These are phyloP conservation scores for Misgurnus mizolepis DNA, from an alignment of 2,113 vertebrate genomes.

Conservation along the genomic window DNA sequence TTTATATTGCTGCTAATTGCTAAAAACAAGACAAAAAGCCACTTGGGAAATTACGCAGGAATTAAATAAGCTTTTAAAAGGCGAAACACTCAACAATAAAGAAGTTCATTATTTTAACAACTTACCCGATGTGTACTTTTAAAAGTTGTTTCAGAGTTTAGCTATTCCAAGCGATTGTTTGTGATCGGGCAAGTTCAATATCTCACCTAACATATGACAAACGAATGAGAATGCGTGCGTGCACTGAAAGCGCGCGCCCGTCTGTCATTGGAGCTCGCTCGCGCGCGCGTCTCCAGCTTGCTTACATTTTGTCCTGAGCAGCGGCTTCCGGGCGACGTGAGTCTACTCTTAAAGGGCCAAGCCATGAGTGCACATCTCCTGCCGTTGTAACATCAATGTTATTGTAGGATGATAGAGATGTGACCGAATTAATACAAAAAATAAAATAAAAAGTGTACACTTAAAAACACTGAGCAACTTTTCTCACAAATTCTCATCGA, in stretches of 20 bases:
- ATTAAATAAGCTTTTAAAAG: background rate
- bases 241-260: background rate
- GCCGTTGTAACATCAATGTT: background rate
- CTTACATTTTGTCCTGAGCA: constrained; percentile 11
- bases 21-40: background rate
- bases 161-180: background rate
- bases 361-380: background rate
- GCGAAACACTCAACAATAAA: background rate
- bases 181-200: background rate
- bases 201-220: constrained; percentile 10
- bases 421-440: background rate
- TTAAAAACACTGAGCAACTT: background rate
- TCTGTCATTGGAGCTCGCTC: constrained; percentile 37
- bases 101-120: background rate
- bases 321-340: constrained; percentile 53
- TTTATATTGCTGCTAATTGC: background rate
- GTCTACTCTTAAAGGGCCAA: constrained; percentile 50
- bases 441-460: background rate
- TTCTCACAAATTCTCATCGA: background rate
- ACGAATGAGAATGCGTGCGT: constrained; percentile 2
- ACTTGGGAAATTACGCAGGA: background rate
- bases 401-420: background rate
- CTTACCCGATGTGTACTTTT: constrained; percentile 2
- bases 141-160: background rate
- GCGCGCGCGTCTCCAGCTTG: constrained; percentile 16